A percentile compares a stretch with the other conserved stretches of the same genome.
phyloP scores from a whole-genome alignment of 2,888 invertebrate species.

The Tipula unca region DNA sequence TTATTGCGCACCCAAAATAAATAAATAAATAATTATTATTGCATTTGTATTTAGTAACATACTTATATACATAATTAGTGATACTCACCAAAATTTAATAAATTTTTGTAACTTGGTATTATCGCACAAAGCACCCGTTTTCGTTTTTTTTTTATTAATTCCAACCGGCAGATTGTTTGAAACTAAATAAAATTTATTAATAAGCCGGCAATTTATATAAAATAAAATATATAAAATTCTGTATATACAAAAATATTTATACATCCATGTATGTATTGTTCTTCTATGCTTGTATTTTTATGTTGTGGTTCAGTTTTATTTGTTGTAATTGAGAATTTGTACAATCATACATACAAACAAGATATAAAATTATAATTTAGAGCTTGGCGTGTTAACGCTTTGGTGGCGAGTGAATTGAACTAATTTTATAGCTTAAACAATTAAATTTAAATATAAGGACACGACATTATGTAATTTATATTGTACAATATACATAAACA shows the following conservation, averaged over 20 bases:
- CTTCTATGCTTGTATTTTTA: not conserved
- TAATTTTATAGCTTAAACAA: too few species aligned
- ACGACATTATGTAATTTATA: too few species aligned
- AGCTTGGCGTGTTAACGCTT: not conserved
- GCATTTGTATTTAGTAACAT: not conserved
- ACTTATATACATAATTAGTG: not conserved
- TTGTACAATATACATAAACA: too few species aligned
- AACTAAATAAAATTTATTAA: not conserved
- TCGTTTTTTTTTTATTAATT: not conserved
- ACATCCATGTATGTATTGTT: not conserved
- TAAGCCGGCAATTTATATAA: conserved; percentile 14
- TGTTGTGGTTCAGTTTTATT: not conserved
- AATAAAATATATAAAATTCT: not conserved
- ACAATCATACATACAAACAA: not conserved
- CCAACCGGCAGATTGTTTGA: not conserved
- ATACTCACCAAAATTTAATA: not conserved
- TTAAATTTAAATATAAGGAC: too few species aligned
- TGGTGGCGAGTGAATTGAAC: not conserved
- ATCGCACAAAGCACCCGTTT: not conserved
- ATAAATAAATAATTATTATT: not conserved
- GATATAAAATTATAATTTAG: not conserved
- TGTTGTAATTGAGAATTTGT: not conserved
- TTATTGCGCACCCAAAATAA: not conserved
- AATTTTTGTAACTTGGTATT: not conserved
- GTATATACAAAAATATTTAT: not conserved